A percentile compares a stretch with the other conserved stretches of the same genome.
Conservation (phyloP, 2,888 invertebrate genomes). For the Meloe dianella region DNA sequence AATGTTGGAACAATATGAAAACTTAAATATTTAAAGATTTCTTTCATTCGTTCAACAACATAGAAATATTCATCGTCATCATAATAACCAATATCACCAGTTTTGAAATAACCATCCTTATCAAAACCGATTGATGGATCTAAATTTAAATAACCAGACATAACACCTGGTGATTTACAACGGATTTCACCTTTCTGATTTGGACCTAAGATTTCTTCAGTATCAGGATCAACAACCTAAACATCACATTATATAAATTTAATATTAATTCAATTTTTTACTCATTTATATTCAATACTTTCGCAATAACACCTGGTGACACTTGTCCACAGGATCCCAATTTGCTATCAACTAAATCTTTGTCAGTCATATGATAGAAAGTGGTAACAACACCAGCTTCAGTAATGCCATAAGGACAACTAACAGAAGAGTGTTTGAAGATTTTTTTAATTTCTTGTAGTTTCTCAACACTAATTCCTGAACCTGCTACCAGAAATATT, state of each 20-base stretch:
- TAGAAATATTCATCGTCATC: constrained; percentile 47
- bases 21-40: constrained; percentile 48
- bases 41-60: constrained; percentile 46
- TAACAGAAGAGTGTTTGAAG: constrained; percentile 50
- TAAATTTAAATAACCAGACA: constrained; percentile 58
- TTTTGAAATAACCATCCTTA: constrained; percentile 45
- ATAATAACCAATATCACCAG: constrained; percentile 48
- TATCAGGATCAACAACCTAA: constrained; percentile 59
- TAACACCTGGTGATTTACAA: constrained; percentile 53
- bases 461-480: constrained; percentile 31
- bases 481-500: constrained; percentile 35
- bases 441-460: constrained; percentile 37
- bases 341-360: not conserved
- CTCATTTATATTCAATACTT: constrained; percentile 16
- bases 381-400: constrained; percentile 49
- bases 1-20: constrained; percentile 49
- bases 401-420: constrained; percentile 56
- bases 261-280: not conserved
- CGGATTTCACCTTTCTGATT: constrained; percentile 62
- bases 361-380: constrained; percentile 15
- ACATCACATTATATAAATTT: constrained; percentile 33
- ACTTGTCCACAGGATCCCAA: constrained; percentile 21
- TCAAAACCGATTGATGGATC: constrained; percentile 35
- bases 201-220: constrained; percentile 57
- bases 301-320: constrained; percentile 16